Conservation (phyloP, 1,140 invertebrate species). For the Bathynomus jamesi region DNA sequence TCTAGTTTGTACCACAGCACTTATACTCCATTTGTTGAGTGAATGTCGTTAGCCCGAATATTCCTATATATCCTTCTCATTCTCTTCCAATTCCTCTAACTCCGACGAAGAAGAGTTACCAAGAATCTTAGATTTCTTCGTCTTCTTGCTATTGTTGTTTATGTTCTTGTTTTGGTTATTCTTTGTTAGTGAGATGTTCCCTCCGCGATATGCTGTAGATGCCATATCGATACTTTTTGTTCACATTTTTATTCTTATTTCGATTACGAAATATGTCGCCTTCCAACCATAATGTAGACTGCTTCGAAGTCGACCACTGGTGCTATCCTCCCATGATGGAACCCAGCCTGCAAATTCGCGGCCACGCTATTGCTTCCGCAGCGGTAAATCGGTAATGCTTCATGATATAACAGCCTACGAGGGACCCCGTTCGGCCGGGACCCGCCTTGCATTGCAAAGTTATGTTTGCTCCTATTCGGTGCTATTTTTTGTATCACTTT, state of each 20-base stretch:
- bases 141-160: too few relatives aligned
- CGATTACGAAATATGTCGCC: conserved; percentile 58
- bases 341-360: conserved; percentile 94
- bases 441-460: too few relatives aligned
- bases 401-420: conserved; percentile 98
- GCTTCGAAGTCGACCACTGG: conserved; percentile 79
- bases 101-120: neutral
- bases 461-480: too few relatives aligned
- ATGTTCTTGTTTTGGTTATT: conserved; percentile 32
- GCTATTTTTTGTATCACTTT: too few relatives aligned
- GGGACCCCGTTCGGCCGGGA: conserved; percentile 87
- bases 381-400: conserved; percentile 94
- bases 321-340: conserved; percentile 97
- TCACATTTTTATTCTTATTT: conserved; percentile 42
- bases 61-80: neutral
- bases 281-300: conserved; percentile 63
- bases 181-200: too few relatives aligned
- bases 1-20: too few relatives aligned
- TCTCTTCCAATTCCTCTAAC: too few relatives aligned
- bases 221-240: conserved; percentile 52
- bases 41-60: too few relatives aligned
- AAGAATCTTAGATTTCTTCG: too few relatives aligned
- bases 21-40: too few relatives aligned
- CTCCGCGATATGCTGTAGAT: conserved; percentile 57
- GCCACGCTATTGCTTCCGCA: conserved; percentile 91